These are phyloP conservation scores for Vombatus ursinus DNA, from an alignment of 2,113 vertebrate genomes.

Conservation along the genomic window DNA sequence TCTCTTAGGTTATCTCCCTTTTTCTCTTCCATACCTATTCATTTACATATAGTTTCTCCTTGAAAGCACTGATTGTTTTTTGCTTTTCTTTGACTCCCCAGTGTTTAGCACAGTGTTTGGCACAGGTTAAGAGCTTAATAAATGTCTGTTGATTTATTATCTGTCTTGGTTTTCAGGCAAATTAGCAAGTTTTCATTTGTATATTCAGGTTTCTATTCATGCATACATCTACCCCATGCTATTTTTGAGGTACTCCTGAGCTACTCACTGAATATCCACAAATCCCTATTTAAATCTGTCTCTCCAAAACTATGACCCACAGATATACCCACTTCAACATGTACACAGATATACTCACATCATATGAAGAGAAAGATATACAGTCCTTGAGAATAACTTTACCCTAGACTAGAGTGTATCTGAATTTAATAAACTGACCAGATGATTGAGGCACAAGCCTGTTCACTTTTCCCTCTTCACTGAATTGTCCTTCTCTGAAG, in stretches of 20 bases:
- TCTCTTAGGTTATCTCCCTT: too few relatives aligned
- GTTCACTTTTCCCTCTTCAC: neutral
- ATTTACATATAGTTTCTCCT: neutral
- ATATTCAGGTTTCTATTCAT: neutral
- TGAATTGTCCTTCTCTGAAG: constrained; percentile 7
- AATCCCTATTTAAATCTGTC: neutral
- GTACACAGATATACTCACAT: neutral
- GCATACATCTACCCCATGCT: neutral
- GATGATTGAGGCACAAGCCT: neutral
- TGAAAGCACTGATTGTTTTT: too few relatives aligned
- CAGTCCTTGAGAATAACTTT: neutral
- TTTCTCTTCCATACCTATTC: neutral
- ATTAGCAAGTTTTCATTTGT: neutral
- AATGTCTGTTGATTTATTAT: neutral
- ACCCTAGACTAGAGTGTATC: neutral
- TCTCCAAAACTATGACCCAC: neutral
- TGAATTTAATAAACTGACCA: neutral
- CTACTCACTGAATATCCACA: neutral
- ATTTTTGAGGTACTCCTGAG: neutral
- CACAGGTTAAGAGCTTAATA: neutral
- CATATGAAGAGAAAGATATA: neutral
- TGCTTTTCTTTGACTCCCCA: too few relatives aligned
- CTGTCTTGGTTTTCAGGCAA: neutral
- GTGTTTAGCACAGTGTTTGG: neutral
- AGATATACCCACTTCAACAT: neutral